Conservation (phyloP, 2,113 vertebrate species). For the Melanostigma gelatinosum region DNA sequence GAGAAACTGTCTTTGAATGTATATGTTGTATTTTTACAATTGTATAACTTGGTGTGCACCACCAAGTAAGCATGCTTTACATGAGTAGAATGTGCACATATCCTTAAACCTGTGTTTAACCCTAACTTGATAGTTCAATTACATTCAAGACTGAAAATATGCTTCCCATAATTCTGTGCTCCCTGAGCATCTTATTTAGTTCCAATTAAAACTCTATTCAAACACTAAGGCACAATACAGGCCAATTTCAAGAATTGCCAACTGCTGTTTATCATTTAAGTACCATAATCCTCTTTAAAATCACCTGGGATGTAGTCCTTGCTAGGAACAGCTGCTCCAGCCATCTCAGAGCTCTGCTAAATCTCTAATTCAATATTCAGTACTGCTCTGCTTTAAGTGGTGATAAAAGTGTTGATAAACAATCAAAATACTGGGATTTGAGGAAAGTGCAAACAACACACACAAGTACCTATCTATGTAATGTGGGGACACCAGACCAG, state of each 20-base stretch:
- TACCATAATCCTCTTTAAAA: background rate
- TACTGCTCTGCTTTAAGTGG: constrained; percentile 2
- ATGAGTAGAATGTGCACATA: background rate
- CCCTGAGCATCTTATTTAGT: constrained; percentile 11
- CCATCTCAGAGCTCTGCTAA: constrained; percentile 11
- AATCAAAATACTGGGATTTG: constrained; percentile 9
- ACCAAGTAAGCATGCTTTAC: background rate
- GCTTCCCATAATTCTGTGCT: background rate
- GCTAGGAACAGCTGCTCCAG: background rate
- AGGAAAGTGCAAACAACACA: background rate
- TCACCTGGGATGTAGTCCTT: background rate
- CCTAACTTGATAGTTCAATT: background rate
- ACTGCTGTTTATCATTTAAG: constrained; percentile 9
- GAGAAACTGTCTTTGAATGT: constrained; percentile 6
- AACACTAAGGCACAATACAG: background rate
- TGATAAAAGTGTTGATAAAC: constrained; percentile 35
- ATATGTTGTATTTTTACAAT: background rate
- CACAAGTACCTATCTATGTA: background rate
- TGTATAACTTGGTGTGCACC: background rate
- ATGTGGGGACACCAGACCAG: background rate
- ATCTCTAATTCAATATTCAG: constrained; percentile 8
- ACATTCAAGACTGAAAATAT: background rate
- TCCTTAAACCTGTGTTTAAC: background rate
- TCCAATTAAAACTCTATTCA: constrained; percentile 2
- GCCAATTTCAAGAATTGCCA: background rate